phyloP scores from a whole-genome alignment of 2,113 vertebrate genomes.

The Chionomys nivalis region DNA sequence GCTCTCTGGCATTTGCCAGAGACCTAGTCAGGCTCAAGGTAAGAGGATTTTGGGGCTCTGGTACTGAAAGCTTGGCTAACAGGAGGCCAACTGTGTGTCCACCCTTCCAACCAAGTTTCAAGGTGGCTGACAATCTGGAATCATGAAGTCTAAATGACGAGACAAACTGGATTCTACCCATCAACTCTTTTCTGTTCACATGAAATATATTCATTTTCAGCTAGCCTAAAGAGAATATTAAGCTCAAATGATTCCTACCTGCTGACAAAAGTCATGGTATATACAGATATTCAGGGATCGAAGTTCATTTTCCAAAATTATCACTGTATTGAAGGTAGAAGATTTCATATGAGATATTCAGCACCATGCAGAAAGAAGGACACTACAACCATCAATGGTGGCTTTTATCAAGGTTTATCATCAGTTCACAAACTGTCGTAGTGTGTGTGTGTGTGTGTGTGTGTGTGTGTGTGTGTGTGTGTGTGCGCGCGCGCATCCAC shows the following conservation, averaged over 20 bases:
- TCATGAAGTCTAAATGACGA: neutral
- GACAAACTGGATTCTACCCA: neutral
- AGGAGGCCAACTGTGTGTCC: neutral
- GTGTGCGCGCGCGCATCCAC: no score
- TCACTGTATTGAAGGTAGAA: constrained; percentile 25
- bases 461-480: neutral
- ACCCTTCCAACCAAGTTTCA: neutral
- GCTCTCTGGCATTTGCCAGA: neutral
- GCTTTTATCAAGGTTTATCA: constrained; percentile 12
- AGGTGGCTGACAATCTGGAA: constrained; percentile 3
- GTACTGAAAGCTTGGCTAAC: neutral
- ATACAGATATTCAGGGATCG: neutral
- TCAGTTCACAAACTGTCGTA: neutral
- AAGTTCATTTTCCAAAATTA: constrained; percentile 18
- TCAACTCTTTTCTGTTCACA: neutral
- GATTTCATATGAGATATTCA: neutral
- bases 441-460: neutral
- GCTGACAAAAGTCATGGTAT: neutral
- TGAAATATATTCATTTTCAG: neutral
- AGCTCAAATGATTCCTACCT: neutral
- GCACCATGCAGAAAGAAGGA: neutral
- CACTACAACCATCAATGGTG: neutral
- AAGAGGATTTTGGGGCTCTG: neutral
- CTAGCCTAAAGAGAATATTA: neutral
- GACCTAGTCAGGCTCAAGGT: neutral